Evolutionary conservation across 2,888 invertebrate species (phyloP).

Genomic region (Orchesella flavescens): DNA sequence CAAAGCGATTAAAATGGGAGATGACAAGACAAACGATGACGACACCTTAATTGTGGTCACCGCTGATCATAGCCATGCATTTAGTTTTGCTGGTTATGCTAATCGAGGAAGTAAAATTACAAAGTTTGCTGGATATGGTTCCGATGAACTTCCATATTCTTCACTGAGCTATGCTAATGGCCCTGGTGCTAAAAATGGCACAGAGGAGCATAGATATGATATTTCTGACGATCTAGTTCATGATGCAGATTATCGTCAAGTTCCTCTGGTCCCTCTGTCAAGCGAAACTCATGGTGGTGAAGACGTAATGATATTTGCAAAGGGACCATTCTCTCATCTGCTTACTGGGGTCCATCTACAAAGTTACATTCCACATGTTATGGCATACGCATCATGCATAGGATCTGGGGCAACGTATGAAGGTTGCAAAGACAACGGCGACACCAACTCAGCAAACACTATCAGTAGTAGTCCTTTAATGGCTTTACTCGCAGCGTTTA

Average conservation of each 20-base stretch:
- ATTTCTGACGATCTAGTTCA: constrained; percentile 75
- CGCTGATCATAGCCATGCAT: constrained; percentile 85
- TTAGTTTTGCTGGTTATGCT: constrained; percentile 44
- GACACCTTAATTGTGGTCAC: constrained; percentile 88
- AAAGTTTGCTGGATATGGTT: constrained; percentile 74
- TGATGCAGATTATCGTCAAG: constrained; percentile 26
- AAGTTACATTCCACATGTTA: constrained; percentile 81
- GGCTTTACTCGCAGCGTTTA: no score
- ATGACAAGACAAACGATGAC: constrained; percentile 77
- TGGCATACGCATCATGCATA: constrained; percentile 83
- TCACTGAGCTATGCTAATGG: constrained; percentile 87
- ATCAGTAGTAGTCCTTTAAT: no score
- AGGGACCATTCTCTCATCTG: constrained; percentile 86
- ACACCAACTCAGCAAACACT: no score
- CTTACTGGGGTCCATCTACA: constrained; percentile 80
- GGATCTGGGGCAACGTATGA: constrained; percentile 75
- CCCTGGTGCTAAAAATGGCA: constrained; percentile 76
- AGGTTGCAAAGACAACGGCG: constrained; percentile 40
- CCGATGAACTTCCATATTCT: constrained; percentile 81
- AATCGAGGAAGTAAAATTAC: constrained; percentile 34
- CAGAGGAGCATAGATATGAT: constrained; percentile 77
- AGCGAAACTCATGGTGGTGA: constrained; percentile 85
- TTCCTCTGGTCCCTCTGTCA: constrained; percentile 21
- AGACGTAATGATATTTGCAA: constrained; percentile 80
- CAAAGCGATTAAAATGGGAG: constrained; percentile 80